Base-by-base conservation (phyloP, 1,140 invertebrate genomes). In the Diorhabda sublineata region DNA sequence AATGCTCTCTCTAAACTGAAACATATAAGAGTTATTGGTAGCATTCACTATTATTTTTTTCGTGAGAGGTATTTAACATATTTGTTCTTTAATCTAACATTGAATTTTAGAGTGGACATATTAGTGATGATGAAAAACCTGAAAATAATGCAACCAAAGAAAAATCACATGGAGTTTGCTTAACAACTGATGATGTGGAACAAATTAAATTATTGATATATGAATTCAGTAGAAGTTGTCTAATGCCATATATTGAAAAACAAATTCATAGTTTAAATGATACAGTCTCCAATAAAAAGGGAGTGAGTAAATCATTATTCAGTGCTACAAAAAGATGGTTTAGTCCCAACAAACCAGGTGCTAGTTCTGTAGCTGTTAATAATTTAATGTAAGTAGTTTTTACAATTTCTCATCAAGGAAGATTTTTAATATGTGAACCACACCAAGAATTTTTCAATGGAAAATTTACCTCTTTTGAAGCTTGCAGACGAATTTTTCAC, bases 261-360 rank as follows among this genome's bases (percentile, higher is more conserved):
- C 90, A 94, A 81, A 92, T 98, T 74, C 87, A 85, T 71, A 83
- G 89, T 64, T 81, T 98, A 26, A 92, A 90, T 82, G 96, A 98
- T 79, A 87, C 92, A 71, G 91, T 91, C 68, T 88, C 91, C 26
- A 94, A 93, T 77, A 92, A 92, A 77, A 97, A 97, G 83, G 93
- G 94, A 5, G 90, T 97, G 1, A 96, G 95, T 79, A 88, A 94
- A 77, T 96, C 95, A 2, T 82, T 98, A 56, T 87, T 98, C 60
- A 96, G 92, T 82, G 96, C 94, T 5, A 97, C 96, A 5, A 97
- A 96, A 84, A 86, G 96, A 75, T 96, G 94, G 92, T 98, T 98
- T 84, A 94, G 92, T 47, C 91, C 92, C 7, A 94, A 89, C 77
- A 96, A 96, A 82, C 88, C 91, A 42, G 91, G 92, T 59, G 86